These are phyloP conservation scores for Agriopis aurantiaria DNA, from an alignment of 2,888 invertebrate genomes.

Conservation along the genomic window DNA sequence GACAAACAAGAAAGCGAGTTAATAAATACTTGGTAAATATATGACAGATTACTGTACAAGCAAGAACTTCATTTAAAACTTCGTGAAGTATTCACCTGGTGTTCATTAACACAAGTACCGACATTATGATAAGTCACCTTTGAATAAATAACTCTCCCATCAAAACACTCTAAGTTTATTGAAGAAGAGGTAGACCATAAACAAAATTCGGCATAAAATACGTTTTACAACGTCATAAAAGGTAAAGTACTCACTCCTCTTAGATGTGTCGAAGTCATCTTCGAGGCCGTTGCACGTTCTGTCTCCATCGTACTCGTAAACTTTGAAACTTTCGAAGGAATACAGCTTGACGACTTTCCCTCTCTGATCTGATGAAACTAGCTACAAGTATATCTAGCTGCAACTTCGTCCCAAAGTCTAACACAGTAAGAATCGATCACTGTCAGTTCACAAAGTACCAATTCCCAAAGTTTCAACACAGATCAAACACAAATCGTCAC, in stretches of 20 bases:
- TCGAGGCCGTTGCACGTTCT: constrained; percentile 76
- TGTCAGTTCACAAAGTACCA: constrained; percentile 24
- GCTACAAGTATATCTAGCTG: constrained; percentile 14
- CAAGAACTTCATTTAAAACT: no score
- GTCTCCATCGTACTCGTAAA: constrained; percentile 82
- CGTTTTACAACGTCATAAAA: constrained; percentile 53
- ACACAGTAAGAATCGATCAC: constrained; percentile 4
- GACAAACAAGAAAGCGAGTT: no score
- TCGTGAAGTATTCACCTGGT: neutral
- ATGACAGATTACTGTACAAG: no score
- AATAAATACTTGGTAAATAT: no score
- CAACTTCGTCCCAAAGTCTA: constrained; percentile 6
- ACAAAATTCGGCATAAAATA: constrained; percentile 54
- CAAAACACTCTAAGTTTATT: constrained; percentile 7
- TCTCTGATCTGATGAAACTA: constrained; percentile 43
- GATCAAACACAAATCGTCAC: constrained; percentile 47
- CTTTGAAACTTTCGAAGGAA: constrained; percentile 85
- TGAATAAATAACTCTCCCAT: constrained; percentile 30
- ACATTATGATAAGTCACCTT: constrained; percentile 1
- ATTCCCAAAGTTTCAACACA: constrained; percentile 28
- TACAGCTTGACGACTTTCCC: constrained; percentile 82
- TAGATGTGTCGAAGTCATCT: constrained; percentile 76
- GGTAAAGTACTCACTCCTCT: constrained; percentile 73
- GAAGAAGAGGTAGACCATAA: constrained; percentile 36
- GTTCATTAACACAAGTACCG: neutral